Percentiles rank a stretch among this genome's conserved stretches.
Conservation (phyloP, 2,797 vertebrate genomes). For the Cephalopachus bancanus region DNA sequence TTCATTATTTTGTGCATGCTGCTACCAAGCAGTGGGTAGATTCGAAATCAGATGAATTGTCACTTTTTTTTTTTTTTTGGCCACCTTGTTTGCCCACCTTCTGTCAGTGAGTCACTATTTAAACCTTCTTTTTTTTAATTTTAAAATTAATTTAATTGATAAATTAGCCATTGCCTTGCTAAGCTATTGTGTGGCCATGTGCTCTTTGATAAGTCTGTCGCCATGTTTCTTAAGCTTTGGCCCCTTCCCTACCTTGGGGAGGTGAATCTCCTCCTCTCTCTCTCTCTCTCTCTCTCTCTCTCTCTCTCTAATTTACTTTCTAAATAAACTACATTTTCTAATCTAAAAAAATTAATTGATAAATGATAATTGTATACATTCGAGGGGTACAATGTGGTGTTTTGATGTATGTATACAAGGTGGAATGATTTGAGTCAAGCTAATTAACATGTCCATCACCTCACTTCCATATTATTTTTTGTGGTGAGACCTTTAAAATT, state of each 20-base stretch:
- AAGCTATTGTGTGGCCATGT: too few species aligned
- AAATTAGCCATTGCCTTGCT: not conserved
- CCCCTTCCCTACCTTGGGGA: too few species aligned
- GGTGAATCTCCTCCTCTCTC: too few species aligned
- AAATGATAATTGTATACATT: not conserved
- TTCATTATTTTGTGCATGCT: slow-evolving; percentile 51
- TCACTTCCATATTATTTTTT: not conserved
- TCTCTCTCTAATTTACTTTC: too few species aligned
- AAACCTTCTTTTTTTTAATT: not conserved
- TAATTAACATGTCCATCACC: not conserved
- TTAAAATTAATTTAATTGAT: not conserved
- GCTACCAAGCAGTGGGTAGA: slow-evolving; percentile 30
- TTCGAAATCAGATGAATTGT: slow-evolving; percentile 70
- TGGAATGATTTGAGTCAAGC: not conserved
- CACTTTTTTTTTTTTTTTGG: not conserved
- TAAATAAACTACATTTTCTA: too few species aligned
- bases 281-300: too few species aligned
- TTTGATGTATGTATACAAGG: not conserved
- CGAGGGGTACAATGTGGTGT: not conserved
- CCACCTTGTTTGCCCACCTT: slow-evolving; percentile 68
- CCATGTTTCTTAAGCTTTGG: too few species aligned
- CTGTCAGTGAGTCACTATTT: not conserved
- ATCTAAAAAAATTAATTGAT: not conserved
- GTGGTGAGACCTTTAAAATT: not conserved
- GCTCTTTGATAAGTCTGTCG: too few species aligned